Evolutionary conservation across 2,797 vertebrate genomes (phyloP).

Genomic region (Dicrostonyx torquatus): DNA sequence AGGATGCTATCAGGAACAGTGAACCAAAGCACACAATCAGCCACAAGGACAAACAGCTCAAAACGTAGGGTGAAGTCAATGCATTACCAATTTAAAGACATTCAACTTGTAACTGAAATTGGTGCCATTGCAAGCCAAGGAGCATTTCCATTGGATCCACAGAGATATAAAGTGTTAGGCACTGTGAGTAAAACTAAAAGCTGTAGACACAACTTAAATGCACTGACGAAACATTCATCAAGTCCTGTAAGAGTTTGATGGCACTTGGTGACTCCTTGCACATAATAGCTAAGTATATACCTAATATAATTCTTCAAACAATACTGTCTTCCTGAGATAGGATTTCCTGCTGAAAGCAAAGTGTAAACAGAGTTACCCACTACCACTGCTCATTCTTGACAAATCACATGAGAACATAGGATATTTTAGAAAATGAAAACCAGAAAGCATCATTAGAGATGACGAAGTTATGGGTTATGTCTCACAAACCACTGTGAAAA

Average conservation of each 20-base stretch:
- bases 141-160: not conserved
- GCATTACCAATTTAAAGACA: not conserved
- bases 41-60: not conserved
- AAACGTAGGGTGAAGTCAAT: not conserved
- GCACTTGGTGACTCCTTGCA: not conserved
- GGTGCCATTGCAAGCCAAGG: not conserved
- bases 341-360: slow-evolving; percentile 10
- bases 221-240: not conserved
- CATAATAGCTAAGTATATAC: not conserved
- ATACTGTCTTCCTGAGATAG: slow-evolving; percentile 7
- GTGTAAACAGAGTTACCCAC: not conserved
- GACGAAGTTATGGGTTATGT: not conserved
- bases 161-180: not conserved
- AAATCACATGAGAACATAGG: not conserved
- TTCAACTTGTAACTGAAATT: not conserved
- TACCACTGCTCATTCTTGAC: not conserved
- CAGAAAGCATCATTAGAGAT: not conserved
- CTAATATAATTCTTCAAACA: slow-evolving; percentile 23
- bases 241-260: not conserved
- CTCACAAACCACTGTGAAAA: not conserved
- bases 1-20: not conserved
- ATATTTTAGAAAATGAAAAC: not conserved
- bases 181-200: slow-evolving; percentile 37
- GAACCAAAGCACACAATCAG: too few species aligned
- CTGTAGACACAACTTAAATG: not conserved